phyloP scores from a whole-genome alignment of 2,888 invertebrate genomes.

The Pandemis corylana region DNA sequence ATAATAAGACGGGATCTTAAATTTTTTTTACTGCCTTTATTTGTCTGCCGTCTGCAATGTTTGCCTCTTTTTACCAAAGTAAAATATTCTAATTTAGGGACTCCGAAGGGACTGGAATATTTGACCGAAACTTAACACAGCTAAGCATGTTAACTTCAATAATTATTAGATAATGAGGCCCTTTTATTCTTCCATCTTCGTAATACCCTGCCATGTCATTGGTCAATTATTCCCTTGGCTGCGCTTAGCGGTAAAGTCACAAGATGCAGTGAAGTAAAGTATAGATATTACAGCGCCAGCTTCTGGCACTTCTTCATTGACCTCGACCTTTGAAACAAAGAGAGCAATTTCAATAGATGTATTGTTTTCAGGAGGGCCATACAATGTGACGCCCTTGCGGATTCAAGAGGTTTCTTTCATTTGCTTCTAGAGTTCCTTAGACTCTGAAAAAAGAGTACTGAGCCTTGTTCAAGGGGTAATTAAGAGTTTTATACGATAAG shows the following conservation, averaged over 20 bases:
- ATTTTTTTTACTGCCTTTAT: neutral
- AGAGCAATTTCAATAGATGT: constrained; percentile 38
- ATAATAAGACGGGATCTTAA: too few relatives aligned
- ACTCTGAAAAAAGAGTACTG: neutral
- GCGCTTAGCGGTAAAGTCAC: neutral
- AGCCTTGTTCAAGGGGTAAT: neutral
- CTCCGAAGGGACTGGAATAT: neutral
- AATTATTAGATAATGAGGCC: neutral
- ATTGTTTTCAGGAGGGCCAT: constrained; percentile 37
- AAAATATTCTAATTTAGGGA: neutral
- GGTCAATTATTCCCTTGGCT: neutral
- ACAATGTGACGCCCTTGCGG: constrained; percentile 29
- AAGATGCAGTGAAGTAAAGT: neutral
- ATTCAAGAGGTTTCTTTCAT: constrained; percentile 14
- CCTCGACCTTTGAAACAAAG: constrained; percentile 33
- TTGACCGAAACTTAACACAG: neutral
- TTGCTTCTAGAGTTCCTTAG: constrained; percentile 10
- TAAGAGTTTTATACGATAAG: too few relatives aligned
- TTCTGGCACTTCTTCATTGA: constrained; percentile 27
- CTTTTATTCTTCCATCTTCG: neutral
- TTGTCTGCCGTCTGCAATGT: neutral
- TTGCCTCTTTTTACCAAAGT: neutral
- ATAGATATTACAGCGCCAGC: neutral
- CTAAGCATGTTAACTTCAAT: neutral
- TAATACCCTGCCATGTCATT: neutral